Conservation (phyloP, 1,140 invertebrate species). For the Melipona quadrifasciata region DNA sequence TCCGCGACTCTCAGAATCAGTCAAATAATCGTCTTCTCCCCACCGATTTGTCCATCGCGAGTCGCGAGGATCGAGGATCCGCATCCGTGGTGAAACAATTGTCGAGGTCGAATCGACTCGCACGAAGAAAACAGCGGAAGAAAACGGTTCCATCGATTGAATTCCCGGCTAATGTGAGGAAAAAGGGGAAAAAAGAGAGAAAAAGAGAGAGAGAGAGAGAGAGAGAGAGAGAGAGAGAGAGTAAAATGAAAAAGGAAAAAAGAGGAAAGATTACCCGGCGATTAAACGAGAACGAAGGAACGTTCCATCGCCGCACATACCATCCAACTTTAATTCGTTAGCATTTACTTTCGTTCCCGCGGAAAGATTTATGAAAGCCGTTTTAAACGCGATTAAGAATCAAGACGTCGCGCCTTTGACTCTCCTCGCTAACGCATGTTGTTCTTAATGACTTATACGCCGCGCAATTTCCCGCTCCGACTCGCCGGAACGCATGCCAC, state of each 20-base stretch:
- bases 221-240: not conserved
- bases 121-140: not conserved
- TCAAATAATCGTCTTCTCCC: no score
- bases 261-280: no score
- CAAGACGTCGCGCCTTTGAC: conserved; percentile 32
- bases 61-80: no score
- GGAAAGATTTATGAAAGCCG: not conserved
- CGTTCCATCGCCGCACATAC: not conserved
- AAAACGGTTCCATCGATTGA: not conserved
- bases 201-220: no score
- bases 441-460: conserved; percentile 59
- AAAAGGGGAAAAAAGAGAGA: no score
- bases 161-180: not conserved
- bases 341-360: not conserved
- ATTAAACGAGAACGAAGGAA: not conserved
- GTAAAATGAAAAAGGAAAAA: not conserved
- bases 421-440: not conserved
- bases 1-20: no score
- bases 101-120: no score
- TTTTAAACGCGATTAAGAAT: conserved; percentile 38
- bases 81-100: no score
- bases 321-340: not conserved
- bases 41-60: no score
- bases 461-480: conserved; percentile 13
- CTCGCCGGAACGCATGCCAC: conserved; percentile 29